Conservation (phyloP, 2,797 vertebrate genomes). For the Spinus pinus region DNA sequence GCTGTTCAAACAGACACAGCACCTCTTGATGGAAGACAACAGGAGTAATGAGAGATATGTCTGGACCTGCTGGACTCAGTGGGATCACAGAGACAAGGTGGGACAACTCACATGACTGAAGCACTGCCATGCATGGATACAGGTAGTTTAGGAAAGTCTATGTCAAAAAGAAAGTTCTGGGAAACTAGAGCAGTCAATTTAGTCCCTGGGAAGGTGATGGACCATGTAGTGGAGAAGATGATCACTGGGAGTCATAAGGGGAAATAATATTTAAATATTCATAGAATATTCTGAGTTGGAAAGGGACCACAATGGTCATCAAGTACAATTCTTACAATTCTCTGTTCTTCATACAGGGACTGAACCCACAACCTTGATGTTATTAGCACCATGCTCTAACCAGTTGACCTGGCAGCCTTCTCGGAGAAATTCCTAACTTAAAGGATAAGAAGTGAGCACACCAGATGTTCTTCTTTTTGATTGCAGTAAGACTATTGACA, state of each 20-base stretch:
- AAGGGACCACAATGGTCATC: neutral
- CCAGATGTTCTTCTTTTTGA: neutral
- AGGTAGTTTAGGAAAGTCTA: neutral
- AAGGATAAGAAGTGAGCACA: neutral
- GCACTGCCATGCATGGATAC: neutral
- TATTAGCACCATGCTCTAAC: neutral
- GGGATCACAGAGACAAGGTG: neutral
- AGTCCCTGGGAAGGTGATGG: neutral
- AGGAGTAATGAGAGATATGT: neutral
- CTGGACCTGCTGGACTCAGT: neutral
- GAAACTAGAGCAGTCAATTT: neutral
- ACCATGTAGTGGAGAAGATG: neutral
- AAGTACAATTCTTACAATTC: neutral
- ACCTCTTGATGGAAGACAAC: neutral
- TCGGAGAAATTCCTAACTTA: neutral
- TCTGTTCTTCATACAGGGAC: accelerated
- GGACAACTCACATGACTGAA: neutral
- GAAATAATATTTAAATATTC: neutral
- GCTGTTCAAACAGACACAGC: neutral
- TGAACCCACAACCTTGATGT: neutral
- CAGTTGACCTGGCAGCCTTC: neutral
- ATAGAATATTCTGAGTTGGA: neutral
- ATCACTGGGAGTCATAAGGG: neutral
- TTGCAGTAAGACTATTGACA: neutral
- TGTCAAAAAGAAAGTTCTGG: neutral